Evolutionary conservation across 2,797 vertebrate species (phyloP).

Genomic region (Adrianichthys oophorus): DNA sequence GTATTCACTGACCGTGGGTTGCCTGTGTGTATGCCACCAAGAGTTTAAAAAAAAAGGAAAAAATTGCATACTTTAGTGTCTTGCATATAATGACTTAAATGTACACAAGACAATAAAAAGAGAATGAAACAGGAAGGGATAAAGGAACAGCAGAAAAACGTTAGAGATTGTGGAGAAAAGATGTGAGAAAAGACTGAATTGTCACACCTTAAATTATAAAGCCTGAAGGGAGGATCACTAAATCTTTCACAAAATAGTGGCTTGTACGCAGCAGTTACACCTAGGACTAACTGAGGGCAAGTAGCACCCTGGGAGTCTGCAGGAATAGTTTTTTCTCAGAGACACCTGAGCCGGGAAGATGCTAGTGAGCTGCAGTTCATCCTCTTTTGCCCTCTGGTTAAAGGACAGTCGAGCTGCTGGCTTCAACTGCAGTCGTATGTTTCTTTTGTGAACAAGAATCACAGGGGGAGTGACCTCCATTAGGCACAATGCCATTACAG

Average conservation of each 20-base stretch:
- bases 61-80: slow-evolving; percentile 12
- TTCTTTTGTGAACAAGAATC: slow-evolving; percentile 20
- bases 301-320: background rate
- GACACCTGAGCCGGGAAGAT: slow-evolving; percentile 22
- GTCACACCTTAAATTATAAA: slow-evolving; percentile 25
- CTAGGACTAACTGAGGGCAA: background rate
- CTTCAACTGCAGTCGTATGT: slow-evolving; percentile 5
- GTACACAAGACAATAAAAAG: slow-evolving; percentile 10
- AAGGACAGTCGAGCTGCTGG: slow-evolving; percentile 27
- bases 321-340: slow-evolving; percentile 8
- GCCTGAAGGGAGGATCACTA: slow-evolving; percentile 7
- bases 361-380: slow-evolving; percentile 6
- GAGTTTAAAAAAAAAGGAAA: background rate
- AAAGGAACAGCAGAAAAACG: background rate
- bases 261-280: slow-evolving; percentile 25
- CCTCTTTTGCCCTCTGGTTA: slow-evolving; percentile 21
- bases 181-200: slow-evolving; percentile 9
- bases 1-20: slow-evolving; percentile 37
- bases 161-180: background rate
- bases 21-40: slow-evolving; percentile 6
- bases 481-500: slow-evolving; percentile 28
- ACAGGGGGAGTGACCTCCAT: slow-evolving; percentile 29
- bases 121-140: background rate
- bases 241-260: slow-evolving; percentile 18
- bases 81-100: slow-evolving; percentile 35